Evolutionary conservation across 35 echinoderm and acorn worm species (phyloP), one percentile per base, ranked within the genome.

Genomic region (Chiridota heheva): DNA sequence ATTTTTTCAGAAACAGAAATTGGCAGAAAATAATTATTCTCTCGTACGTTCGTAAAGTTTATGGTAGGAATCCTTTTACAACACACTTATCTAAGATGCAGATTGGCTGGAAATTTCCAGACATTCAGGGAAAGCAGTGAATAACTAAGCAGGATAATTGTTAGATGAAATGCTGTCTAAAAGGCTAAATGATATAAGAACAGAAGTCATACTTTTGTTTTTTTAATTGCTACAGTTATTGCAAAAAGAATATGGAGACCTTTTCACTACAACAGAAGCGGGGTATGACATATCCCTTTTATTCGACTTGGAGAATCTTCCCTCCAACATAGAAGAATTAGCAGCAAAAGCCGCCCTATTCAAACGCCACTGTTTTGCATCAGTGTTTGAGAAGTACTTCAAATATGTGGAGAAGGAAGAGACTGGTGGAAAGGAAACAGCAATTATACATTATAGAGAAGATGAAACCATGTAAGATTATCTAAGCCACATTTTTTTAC

Each of bases 381-480:
- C 94, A 4, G 94, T 97, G 56, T 97, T 91, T 78, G 84, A 88
- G 67, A 97, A 40, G 70, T 97, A 91, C 68, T 97, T 97, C 73
- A 78, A 91, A 7, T 91, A 76, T 43, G 84, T 84, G 72, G 81
- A 88, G 48, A 66, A 91, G 16, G 72, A 86, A 40, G 85, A 91
- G 34, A 70, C 60, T 0, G 15, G 64, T 16, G 64, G 76, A 10
- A 73, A 80, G 53, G 70, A 91, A 49, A 78, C 16, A 37, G 94
- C 94, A 28, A 75, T 97, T 2, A 91, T 97, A 30, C 72, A 91
- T 30, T 97, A 97, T 60, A 83, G 89, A 48, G 88, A 97, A 43
- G 93, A 91, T 74, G 93, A 97, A 76, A 97, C 93, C 17, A 87
- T 97, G 93, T 97, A 80, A 88, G 93, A 80, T 0, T 24, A n/a